A percentile compares a stretch with the other conserved stretches of the same genome.
phyloP scores from a whole-genome alignment of 2,797 vertebrate species.

The Phrynocephalus guinanensis region DNA sequence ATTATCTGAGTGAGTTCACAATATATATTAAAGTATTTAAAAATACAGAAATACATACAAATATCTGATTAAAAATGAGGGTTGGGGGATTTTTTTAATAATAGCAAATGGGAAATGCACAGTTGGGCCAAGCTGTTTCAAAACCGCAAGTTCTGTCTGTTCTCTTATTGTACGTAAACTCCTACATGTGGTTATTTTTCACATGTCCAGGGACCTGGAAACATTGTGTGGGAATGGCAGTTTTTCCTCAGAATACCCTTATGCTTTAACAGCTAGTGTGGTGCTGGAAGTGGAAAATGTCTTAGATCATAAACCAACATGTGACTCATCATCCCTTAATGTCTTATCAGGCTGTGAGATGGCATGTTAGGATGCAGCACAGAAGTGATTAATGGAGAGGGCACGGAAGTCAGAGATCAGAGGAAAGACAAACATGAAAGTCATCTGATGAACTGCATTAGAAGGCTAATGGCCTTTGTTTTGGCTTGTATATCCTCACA shows the following conservation, averaged over 20 bases:
- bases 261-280: background rate
- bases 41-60: background rate
- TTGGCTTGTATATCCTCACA: background rate
- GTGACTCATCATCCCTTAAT: slow-evolving; percentile 27
- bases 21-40: background rate
- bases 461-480: background rate
- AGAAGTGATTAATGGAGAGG: slow-evolving; percentile 21
- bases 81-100: background rate
- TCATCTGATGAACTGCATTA: background rate
- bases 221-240: slow-evolving; percentile 11
- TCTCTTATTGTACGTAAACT: background rate
- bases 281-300: slow-evolving; percentile 9
- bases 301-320: slow-evolving; percentile 33
- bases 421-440: slow-evolving; percentile 26
- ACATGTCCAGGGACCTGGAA: background rate
- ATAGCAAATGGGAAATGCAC: background rate
- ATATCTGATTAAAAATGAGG: background rate
- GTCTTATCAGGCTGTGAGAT: background rate
- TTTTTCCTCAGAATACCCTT: background rate
- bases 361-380: rapidly evolving
- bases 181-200: background rate
- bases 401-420: slow-evolving; percentile 23
- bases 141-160: background rate
- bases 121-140: background rate
- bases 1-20: too few species aligned